Percentiles rank a stretch among this genome's conserved stretches.
Evolutionary conservation across 2,113 vertebrate species (phyloP).

Genomic region (Atractosteus spatula): DNA sequence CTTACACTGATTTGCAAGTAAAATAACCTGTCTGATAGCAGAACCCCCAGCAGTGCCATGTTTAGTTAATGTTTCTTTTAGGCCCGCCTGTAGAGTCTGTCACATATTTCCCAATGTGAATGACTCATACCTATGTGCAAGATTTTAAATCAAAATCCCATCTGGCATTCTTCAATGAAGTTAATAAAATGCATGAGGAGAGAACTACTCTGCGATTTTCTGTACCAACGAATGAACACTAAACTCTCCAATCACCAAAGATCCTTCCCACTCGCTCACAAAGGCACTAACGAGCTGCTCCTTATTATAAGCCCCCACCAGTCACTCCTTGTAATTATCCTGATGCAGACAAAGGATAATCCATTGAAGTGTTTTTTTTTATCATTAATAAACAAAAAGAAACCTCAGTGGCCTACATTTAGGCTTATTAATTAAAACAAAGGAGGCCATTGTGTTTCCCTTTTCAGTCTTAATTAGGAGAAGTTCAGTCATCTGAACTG

Average conservation of each 20-base stretch:
- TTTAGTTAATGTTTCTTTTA: no score
- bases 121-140: no score
- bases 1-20: background rate
- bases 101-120: no score
- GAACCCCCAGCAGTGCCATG: no score
- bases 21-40: no score
- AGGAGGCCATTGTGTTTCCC: background rate
- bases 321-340: conserved; percentile 37
- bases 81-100: no score
- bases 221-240: background rate
- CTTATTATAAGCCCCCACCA: conserved; percentile 14
- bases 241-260: conserved; percentile 23
- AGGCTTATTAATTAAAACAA: background rate
- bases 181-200: background rate
- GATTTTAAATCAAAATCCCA: no score
- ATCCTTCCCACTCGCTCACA: conserved; percentile 12
- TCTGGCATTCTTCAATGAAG: background rate
- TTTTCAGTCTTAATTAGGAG: background rate
- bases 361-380: conserved; percentile 19
- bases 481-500: background rate
- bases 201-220: background rate
- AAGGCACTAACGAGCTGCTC: conserved; percentile 45
- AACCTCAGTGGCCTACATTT: conserved; percentile 13
- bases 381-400: conserved; percentile 32
- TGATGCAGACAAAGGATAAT: conserved; percentile 42